A percentile compares a stretch with the other conserved stretches of the same genome.
phyloP scores from a whole-genome alignment of 2,888 invertebrate species.

The Heteropelma amictum region DNA sequence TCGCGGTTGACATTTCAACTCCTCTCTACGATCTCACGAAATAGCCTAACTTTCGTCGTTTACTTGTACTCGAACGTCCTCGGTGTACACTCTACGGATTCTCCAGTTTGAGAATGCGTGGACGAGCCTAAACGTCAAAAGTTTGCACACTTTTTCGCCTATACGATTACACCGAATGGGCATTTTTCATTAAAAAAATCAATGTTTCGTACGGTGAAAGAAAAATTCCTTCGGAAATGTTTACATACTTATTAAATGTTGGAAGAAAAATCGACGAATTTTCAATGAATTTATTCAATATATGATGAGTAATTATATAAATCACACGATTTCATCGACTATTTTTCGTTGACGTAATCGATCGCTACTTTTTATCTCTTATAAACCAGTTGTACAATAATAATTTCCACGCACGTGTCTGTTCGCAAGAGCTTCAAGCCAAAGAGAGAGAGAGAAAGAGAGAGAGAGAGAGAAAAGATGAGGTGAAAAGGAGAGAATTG shows the following conservation, averaged over 20 bases:
- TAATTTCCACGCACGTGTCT: conserved; percentile 32
- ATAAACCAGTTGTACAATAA: neutral
- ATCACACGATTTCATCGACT: too few relatives aligned
- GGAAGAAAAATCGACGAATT: too few relatives aligned
- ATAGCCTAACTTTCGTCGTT: conserved; percentile 75
- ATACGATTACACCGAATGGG: too few relatives aligned
- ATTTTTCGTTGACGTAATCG: too few relatives aligned
- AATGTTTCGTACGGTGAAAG: neutral
- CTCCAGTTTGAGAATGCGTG: conserved; percentile 26
- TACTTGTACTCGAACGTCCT: conserved; percentile 25
- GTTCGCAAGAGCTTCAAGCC: conserved; percentile 14
- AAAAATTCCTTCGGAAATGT: neutral
- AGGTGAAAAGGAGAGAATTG: conserved; percentile 22
- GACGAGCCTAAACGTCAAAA: neutral
- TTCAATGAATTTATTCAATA: too few relatives aligned
- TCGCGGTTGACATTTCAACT: conserved; percentile 76
- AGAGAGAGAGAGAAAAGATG: conserved; percentile 21
- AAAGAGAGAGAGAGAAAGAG: conserved; percentile 1
- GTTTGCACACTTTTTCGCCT: neutral
- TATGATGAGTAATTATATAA: too few relatives aligned
- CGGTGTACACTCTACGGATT: conserved; percentile 5
- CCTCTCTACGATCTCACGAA: conserved; percentile 65
- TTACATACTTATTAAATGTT: too few relatives aligned
- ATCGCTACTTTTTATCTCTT: too few relatives aligned
- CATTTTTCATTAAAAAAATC: too few relatives aligned